Evolutionary conservation across 1,140 invertebrate species (phyloP), one percentile per base, ranked within the genome.

Genomic region (Lepidotrigona ventralis): DNA sequence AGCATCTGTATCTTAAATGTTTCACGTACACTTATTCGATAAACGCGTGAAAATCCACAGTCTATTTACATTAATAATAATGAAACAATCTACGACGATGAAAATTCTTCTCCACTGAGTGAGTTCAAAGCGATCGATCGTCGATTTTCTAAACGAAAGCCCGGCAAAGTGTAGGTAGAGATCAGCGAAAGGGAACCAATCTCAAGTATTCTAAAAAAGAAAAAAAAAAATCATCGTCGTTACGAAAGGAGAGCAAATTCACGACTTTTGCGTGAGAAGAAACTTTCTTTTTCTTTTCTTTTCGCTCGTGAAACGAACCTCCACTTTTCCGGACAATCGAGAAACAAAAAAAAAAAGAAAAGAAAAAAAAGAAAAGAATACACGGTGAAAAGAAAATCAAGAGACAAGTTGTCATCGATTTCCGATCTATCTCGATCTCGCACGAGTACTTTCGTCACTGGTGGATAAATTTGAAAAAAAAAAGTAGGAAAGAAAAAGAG

Each of bases 391-490:
- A 60, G 58, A 60, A 60, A 39, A 60, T 60, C 23, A 60, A 60
- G 23, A 60, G n/a, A 60, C n/a, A 60, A 60, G 81, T 85, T 75
- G 73, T 56, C 60, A 82, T 88, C 75, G 86, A 81, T 87, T 84
- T 79, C 78, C 82, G 82, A 88, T 88, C 39, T 87, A 87, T 81
- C 84, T 77, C 73, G 60, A 87, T 85, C 68, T 87, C 86, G 79
- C 86, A 80, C 86, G 74, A 87, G 86, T 79, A 88, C 86, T 77
- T 81, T 78, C 83, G 86, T 77, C 64, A 75, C 86, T 85, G 70
- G 78, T 83, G 72, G 64, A 85, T 53, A 56, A 60, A 53, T n/a
- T 19, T 26, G 26, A 2, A 64, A 26, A 26, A 51, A 80, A 80
- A 70, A 58, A 14, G 58, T 69, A 21, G 46, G 26, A 46, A 46